Conservation (phyloP, 2,888 invertebrate species). For the Mystacides longicornis region DNA sequence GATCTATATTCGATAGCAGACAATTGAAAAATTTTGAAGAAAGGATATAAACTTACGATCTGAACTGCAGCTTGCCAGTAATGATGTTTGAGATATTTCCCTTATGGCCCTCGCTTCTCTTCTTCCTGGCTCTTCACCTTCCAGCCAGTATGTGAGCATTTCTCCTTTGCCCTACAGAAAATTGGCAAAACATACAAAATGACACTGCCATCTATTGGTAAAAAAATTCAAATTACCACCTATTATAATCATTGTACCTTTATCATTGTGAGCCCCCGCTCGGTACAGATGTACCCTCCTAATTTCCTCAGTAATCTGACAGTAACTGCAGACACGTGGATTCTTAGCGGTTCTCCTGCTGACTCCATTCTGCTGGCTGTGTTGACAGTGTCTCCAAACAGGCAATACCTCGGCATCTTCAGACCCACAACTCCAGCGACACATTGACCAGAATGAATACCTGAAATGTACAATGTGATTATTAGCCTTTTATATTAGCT, state of each 20-base stretch:
- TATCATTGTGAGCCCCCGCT: constrained; percentile 64
- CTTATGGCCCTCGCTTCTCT: constrained; percentile 40
- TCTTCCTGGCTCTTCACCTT: constrained; percentile 51
- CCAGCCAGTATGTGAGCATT: constrained; percentile 67
- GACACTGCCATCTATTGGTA: no score
- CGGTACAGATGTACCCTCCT: constrained; percentile 66
- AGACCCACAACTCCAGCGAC: constrained; percentile 78
- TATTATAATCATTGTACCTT: constrained; percentile 52
- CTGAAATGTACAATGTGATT: constrained; percentile 30
- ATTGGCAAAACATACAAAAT: no score
- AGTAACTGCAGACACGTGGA: constrained; percentile 70
- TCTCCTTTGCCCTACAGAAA: constrained; percentile 61
- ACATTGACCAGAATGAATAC: constrained; percentile 57
- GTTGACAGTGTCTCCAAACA: constrained; percentile 79
- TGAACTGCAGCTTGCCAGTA: constrained; percentile 39
- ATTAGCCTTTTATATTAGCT: no score
- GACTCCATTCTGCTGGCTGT: constrained; percentile 78
- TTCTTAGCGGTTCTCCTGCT: constrained; percentile 63
- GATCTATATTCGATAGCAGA: no score
- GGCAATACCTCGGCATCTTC: constrained; percentile 77
- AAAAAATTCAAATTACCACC: no score
- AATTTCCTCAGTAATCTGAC: constrained; percentile 57
- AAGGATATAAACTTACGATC: constrained; percentile 34
- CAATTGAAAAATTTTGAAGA: no score
- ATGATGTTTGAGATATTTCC: constrained; percentile 37